These are phyloP conservation scores for Caenorhabditis japonica DNA, from an alignment of 2,888 invertebrate species.

Conservation along the genomic window DNA sequence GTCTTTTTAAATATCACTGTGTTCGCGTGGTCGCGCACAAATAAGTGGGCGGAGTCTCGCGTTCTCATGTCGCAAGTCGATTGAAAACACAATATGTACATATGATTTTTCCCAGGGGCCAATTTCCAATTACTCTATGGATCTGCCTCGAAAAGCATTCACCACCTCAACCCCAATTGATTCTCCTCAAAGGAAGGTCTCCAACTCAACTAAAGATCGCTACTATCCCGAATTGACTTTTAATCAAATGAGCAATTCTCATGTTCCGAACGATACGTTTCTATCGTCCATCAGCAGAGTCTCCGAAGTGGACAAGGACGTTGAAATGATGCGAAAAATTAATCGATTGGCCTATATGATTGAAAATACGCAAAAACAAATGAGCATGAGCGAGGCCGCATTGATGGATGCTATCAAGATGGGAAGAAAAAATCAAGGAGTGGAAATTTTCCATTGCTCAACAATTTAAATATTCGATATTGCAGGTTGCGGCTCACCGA, in stretches of 20 bases:
- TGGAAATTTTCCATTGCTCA: background rate
- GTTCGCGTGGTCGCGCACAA: no score
- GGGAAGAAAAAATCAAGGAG: slow-evolving; percentile 31
- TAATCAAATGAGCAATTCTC: background rate
- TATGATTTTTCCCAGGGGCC: no score
- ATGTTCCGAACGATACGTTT: slow-evolving; percentile 39
- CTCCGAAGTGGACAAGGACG: slow-evolving; percentile 24
- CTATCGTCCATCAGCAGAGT: slow-evolving; percentile 38
- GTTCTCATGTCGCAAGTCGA: no score
- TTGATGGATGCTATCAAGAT: slow-evolving; percentile 38
- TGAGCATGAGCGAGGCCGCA: slow-evolving; percentile 44
- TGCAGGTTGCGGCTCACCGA: slow-evolving; percentile 51
- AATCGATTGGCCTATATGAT: slow-evolving; percentile 45
- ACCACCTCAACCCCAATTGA: slow-evolving; percentile 57
- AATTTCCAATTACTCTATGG: slow-evolving; percentile 14
- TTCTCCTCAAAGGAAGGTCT: slow-evolving; percentile 17
- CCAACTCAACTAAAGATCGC: slow-evolving; percentile 6
- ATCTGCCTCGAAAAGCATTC: slow-evolving; percentile 4
- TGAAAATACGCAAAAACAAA: slow-evolving; percentile 47
- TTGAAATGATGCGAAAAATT: slow-evolving; percentile 30
- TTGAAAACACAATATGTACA: no score
- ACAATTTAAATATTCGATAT: background rate
- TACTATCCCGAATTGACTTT: slow-evolving; percentile 1
- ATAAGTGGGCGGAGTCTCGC: no score
- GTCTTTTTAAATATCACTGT: no score